Percentiles rank a stretch among this genome's conserved stretches.
Evolutionary conservation across 2,113 vertebrate genomes (phyloP).

Genomic region (Nymphicus hollandicus): DNA sequence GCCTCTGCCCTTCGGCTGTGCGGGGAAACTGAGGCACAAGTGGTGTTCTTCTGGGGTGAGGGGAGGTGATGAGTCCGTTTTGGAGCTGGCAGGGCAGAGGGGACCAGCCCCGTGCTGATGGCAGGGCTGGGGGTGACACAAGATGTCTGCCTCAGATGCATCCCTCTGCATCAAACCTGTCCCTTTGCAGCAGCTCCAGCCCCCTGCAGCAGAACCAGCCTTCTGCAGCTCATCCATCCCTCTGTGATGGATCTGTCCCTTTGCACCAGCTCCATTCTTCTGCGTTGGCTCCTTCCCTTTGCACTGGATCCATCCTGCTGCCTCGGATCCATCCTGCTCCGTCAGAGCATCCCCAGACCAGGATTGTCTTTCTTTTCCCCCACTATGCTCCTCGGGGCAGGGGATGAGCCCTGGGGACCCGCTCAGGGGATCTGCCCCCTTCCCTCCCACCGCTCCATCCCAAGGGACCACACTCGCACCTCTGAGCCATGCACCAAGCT

Average conservation of each 20-base stretch:
- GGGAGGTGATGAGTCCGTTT: background rate
- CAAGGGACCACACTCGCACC: background rate
- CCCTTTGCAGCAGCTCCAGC: background rate
- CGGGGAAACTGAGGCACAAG: constrained; percentile 12
- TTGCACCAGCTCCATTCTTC: background rate
- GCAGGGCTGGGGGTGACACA: background rate
- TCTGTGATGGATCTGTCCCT: background rate
- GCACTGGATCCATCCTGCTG: background rate
- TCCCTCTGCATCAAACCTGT: background rate
- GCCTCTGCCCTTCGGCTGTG: background rate
- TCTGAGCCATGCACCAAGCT: accelerated
- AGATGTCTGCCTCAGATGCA: background rate
- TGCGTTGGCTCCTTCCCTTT: background rate
- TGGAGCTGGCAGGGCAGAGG: accelerated
- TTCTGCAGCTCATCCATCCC: background rate
- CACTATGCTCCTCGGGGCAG: background rate
- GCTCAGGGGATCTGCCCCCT: accelerated
- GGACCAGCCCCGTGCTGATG: background rate
- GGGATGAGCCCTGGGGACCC: background rate
- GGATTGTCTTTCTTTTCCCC: background rate
- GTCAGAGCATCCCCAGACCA: accelerated
- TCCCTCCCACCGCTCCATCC: background rate
- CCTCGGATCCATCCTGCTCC: background rate
- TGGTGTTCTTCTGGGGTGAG: background rate
- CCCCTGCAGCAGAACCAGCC: background rate